phyloP scores from a whole-genome alignment of 2,113 vertebrate species.

The Toxostoma redivivum region DNA sequence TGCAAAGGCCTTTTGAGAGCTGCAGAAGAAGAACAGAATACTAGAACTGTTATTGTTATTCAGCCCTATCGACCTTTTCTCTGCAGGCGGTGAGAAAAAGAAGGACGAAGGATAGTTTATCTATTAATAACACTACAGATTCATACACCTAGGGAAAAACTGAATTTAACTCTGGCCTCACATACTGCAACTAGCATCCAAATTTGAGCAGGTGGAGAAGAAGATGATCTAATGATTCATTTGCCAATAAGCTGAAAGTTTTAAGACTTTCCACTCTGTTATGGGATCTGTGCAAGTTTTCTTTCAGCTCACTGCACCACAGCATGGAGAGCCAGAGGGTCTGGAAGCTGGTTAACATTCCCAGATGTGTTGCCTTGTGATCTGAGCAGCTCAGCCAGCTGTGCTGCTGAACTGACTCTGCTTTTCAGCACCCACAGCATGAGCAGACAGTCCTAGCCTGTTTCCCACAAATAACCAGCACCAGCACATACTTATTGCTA shows the following conservation, averaged over 20 bases:
- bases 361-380: background rate
- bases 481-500: background rate
- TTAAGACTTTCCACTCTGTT: background rate
- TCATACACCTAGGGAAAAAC: background rate
- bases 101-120: background rate
- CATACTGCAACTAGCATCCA: background rate
- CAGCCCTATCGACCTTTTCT: background rate
- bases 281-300: fast-evolving
- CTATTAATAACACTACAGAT: background rate
- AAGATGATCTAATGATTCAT: background rate
- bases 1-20: background rate
- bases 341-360: background rate
- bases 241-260: background rate
- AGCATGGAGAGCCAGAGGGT: too few species aligned
- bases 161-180: background rate
- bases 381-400: background rate
- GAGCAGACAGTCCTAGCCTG: background rate
- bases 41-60: background rate
- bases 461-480: background rate
- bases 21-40: background rate
- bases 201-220: background rate
- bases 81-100: background rate
- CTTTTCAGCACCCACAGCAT: too few species aligned
- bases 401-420: background rate
- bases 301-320: background rate